These are phyloP conservation scores for Ondatra zibethicus DNA, from an alignment of 2,113 vertebrate species.

Conservation along the genomic window DNA sequence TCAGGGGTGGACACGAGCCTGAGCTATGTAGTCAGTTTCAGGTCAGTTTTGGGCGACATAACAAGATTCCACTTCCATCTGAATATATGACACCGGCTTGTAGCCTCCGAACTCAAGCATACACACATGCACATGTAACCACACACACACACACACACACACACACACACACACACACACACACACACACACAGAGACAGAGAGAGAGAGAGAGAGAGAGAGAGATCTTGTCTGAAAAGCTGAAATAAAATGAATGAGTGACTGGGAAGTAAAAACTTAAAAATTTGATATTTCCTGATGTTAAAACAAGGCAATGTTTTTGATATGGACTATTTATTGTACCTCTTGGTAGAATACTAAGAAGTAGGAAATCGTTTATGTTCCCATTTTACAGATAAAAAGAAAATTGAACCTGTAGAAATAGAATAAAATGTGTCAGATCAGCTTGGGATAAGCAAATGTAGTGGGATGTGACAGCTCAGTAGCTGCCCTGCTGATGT, in stretches of 20 bases:
- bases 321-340: background rate
- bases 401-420: background rate
- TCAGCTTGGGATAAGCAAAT: background rate
- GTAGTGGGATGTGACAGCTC: background rate
- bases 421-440: background rate
- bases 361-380: background rate
- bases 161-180: background rate
- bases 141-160: background rate
- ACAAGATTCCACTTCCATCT: background rate
- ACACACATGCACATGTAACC: too few relatives aligned
- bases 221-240: background rate
- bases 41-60: background rate
- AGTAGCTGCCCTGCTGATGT: background rate
- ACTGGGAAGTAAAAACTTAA: background rate
- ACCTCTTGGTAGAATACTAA: background rate
- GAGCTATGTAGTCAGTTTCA: background rate
- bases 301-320: background rate
- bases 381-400: background rate
- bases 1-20: background rate
- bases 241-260: background rate
- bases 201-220: too few relatives aligned
- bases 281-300: background rate
- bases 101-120: background rate
- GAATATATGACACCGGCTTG: background rate
- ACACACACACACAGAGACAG: background rate